Evolutionary conservation across 2,888 invertebrate species (phyloP).

Genomic region (Glaucopsyche alexis): DNA sequence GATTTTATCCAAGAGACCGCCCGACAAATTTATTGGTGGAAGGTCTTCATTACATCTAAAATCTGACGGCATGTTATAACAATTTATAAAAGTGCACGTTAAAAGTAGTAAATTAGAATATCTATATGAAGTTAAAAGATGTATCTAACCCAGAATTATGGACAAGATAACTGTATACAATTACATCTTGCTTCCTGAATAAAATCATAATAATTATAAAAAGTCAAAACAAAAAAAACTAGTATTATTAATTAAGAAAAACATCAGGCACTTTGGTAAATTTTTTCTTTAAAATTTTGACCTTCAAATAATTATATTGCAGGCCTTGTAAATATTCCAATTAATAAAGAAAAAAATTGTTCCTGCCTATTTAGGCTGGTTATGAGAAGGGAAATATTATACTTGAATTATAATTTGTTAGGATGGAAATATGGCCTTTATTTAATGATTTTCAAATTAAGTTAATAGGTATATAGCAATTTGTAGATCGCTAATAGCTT

Average conservation of each 20-base stretch:
- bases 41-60: neutral
- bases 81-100: too few relatives aligned
- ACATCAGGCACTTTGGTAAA: neutral
- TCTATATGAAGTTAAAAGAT: too few relatives aligned
- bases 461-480: neutral
- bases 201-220: too few relatives aligned
- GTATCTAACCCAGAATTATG: too few relatives aligned
- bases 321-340: slow-evolving; percentile 16
- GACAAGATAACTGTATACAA: too few relatives aligned
- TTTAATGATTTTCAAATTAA: neutral
- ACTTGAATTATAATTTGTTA: neutral
- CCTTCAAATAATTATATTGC: slow-evolving; percentile 14
- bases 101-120: too few relatives aligned
- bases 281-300: neutral
- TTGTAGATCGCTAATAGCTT: slow-evolving; percentile 3
- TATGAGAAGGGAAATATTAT: neutral
- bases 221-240: too few relatives aligned
- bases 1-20: slow-evolving; percentile 45
- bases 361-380: slow-evolving; percentile 2
- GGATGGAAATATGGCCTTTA: slow-evolving; percentile 9
- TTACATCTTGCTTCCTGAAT: too few relatives aligned
- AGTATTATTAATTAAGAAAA: neutral
- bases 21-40: slow-evolving; percentile 39
- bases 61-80: neutral
- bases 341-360: slow-evolving; percentile 14